Evolutionary conservation across 2,113 vertebrate species (phyloP), one percentile per base, ranked within the genome.

Genomic region (Otis tarda): DNA sequence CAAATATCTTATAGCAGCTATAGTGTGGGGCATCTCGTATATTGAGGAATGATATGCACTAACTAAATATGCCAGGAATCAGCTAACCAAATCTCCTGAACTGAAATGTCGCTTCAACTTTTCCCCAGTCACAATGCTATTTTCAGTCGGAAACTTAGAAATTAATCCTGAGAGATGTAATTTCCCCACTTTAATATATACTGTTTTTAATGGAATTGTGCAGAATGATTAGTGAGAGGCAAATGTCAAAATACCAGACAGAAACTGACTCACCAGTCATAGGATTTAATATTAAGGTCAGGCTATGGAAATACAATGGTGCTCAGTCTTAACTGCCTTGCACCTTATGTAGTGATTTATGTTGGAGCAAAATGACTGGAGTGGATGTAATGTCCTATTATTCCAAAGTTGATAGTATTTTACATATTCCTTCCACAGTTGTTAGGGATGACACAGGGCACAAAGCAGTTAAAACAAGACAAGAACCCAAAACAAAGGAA

Each of bases 181-280:
- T 89, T 87, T 87, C 63, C 17, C 28, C 85, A 18, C 67, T 77
- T 93, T 89, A 95, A 83, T 91, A 87, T 82, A 89, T 76, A 94
- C 22, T 53, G 57, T n/a, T 87, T 91, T 93, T 89, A 96, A 87
- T 94, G 70, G 55, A 97, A 89, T 96, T 93, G 63, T 93, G 75
- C 57, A 88, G 83, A 94, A 93, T 95, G 87, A 96, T 87, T 85
- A 89, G 83, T 95, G 90, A 95, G 90, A 94, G 53, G 61, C 92
- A 89, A 95, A 94, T 95, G 92, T 92, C 96, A 96, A 93, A 96
- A 91, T 65, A 89, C 47, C 95, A 96, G 95, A 95, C 95, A 97
- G 91, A 94, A 87, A 93, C 76, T 97, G 95, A 97, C 90, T 97
- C 96, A 96, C 81, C 65, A 94, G 83, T 90, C 89, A 53, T 2